These are phyloP conservation scores for Odontomachus brunneus DNA, from an alignment of 1,140 invertebrate species.

Conservation along the genomic window DNA sequence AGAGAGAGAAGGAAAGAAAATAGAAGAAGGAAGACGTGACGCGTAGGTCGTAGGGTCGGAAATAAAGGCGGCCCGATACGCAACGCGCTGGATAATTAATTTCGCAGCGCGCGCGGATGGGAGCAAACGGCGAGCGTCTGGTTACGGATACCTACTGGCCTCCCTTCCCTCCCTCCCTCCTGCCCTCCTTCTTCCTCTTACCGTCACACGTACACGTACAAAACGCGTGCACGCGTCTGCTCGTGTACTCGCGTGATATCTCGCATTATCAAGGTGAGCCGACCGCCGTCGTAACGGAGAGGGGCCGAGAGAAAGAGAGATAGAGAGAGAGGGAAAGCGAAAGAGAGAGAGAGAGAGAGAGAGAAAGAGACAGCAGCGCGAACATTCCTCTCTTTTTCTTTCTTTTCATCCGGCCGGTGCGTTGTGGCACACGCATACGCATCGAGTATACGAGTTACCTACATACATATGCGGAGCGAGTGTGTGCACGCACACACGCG, in stretches of 20 bases:
- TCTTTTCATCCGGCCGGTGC: slow-evolving; percentile 64
- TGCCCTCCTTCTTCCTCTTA: slow-evolving; percentile 24
- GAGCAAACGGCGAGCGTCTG: slow-evolving; percentile 60
- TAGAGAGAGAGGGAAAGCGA: neutral
- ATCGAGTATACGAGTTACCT: neutral
- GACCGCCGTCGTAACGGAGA: slow-evolving; percentile 55
- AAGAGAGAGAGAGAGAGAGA: neutral
- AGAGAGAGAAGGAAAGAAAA: neutral
- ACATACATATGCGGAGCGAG: neutral
- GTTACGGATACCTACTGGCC: slow-evolving; percentile 68
- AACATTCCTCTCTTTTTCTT: slow-evolving; percentile 41
- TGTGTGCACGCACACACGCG: neutral
- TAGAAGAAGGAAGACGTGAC: neutral
- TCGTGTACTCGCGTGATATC: slow-evolving; percentile 73
- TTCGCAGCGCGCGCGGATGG: slow-evolving; percentile 45
- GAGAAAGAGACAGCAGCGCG: neutral
- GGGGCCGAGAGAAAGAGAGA: neutral
- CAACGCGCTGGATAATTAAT: slow-evolving; percentile 66
- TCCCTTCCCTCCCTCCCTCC: slow-evolving; percentile 49
- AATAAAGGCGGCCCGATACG: neutral
- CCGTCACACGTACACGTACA: slow-evolving; percentile 14
- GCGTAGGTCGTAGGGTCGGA: neutral
- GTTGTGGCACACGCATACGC: slow-evolving; percentile 20
- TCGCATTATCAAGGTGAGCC: slow-evolving; percentile 76
- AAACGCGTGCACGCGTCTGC: slow-evolving; percentile 45